Conservation (phyloP, 2,113 vertebrate genomes). For the Elaphurus davidianus region DNA sequence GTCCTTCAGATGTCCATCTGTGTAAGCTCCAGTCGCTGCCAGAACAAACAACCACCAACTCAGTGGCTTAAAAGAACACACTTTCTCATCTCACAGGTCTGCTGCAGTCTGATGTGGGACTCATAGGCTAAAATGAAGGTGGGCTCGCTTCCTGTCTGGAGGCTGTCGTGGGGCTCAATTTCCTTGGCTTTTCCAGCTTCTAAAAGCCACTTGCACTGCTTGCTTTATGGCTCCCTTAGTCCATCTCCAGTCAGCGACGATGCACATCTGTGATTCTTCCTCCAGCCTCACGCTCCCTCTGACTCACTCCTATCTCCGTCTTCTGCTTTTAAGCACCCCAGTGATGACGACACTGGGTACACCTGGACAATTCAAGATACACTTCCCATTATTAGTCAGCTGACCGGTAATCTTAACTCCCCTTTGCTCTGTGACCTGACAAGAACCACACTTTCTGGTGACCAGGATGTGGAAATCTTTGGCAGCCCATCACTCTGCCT, state of each 20-base stretch:
- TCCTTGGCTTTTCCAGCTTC: neutral
- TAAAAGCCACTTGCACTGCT: neutral
- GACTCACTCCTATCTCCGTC: neutral
- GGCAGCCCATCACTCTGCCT: neutral
- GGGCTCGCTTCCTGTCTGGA: neutral
- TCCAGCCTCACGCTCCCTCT: neutral
- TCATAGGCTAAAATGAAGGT: neutral
- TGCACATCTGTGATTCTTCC: neutral
- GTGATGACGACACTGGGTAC: neutral
- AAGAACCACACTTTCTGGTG: neutral
- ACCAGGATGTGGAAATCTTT: neutral
- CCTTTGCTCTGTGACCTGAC: neutral
- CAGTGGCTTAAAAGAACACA: neutral
- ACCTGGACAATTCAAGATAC: neutral
- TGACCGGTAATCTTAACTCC: neutral
- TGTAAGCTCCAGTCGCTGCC: neutral
- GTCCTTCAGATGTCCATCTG: neutral
- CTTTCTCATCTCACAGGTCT: neutral
- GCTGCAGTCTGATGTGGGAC: neutral
- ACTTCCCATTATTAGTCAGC: neutral
- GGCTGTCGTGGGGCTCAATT: neutral
- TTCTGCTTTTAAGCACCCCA: neutral
- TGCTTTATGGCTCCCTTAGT: neutral
- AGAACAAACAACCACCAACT: neutral
- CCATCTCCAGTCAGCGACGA: neutral